These are phyloP conservation scores for Strigamia maritima DNA, from an alignment of 2,888 invertebrate genomes.

Conservation along the genomic window DNA sequence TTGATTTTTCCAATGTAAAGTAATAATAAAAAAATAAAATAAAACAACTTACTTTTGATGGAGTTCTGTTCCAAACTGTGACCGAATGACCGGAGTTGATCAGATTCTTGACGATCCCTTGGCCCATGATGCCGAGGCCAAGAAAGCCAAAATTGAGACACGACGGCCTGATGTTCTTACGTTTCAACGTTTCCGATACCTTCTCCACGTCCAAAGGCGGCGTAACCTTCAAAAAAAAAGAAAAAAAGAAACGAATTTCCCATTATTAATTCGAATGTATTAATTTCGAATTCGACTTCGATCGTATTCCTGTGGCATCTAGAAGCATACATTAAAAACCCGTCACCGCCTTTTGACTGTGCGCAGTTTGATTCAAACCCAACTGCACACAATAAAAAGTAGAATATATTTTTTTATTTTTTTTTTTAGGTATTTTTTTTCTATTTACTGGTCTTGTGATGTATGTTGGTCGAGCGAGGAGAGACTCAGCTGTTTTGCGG, in stretches of 20 bases:
- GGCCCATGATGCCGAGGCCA: constrained; percentile 92
- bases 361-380: neutral
- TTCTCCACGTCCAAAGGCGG: constrained; percentile 73
- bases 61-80: constrained; percentile 88
- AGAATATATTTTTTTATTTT: no score
- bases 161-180: constrained; percentile 81
- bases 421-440: no score
- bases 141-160: constrained; percentile 87
- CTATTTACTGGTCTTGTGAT: constrained; percentile 67
- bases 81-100: constrained; percentile 91
- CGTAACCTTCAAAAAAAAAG: constrained; percentile 58
- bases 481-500: constrained; percentile 58
- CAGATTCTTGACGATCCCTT: constrained; percentile 90
- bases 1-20: neutral
- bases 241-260: neutral
- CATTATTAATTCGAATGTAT: neutral
- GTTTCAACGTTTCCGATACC: constrained; percentile 71
- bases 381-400: no score
- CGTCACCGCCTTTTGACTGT: neutral
- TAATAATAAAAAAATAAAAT: neutral
- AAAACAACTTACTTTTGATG: constrained; percentile 71
- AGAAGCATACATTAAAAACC: no score
- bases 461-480: constrained; percentile 67
- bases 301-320: neutral
- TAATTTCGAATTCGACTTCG: neutral